Evolutionary conservation across 2,113 vertebrate species (phyloP).

Genomic region (Pipra filicauda): DNA sequence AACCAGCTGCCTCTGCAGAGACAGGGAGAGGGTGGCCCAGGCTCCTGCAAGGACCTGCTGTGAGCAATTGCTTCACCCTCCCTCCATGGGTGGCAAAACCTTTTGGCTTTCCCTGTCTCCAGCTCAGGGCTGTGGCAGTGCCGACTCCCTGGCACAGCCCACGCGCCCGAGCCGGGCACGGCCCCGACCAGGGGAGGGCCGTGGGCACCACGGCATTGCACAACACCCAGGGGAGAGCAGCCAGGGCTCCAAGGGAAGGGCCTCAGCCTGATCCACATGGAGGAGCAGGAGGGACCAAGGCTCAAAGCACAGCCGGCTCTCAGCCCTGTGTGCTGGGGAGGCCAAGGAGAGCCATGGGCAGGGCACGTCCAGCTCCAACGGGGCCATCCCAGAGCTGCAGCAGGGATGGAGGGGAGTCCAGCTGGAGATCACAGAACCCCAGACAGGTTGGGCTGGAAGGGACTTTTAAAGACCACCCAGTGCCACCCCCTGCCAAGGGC

Average conservation of each 20-base stretch:
- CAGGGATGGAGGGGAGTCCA: not conserved
- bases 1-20: not conserved
- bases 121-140: not conserved
- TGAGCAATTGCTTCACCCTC: not conserved
- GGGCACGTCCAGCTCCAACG: accelerated
- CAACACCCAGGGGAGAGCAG: not conserved
- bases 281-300: not conserved
- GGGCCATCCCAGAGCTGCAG: not conserved
- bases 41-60: not conserved
- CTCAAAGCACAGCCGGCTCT: not conserved
- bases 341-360: accelerated
- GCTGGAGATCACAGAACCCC: not conserved
- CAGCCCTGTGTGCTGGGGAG: not conserved
- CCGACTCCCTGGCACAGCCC: not conserved
- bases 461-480: not conserved
- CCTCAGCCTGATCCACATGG: not conserved
- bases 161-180: accelerated
- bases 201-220: accelerated
- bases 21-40: not conserved
- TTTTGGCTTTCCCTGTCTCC: not conserved
- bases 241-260: not conserved
- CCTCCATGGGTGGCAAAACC: not conserved
- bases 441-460: not conserved
- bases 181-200: accelerated
- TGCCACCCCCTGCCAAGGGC: not conserved